phyloP scores from a whole-genome alignment of 2,113 vertebrate genomes.

The Sprattus sprattus region DNA sequence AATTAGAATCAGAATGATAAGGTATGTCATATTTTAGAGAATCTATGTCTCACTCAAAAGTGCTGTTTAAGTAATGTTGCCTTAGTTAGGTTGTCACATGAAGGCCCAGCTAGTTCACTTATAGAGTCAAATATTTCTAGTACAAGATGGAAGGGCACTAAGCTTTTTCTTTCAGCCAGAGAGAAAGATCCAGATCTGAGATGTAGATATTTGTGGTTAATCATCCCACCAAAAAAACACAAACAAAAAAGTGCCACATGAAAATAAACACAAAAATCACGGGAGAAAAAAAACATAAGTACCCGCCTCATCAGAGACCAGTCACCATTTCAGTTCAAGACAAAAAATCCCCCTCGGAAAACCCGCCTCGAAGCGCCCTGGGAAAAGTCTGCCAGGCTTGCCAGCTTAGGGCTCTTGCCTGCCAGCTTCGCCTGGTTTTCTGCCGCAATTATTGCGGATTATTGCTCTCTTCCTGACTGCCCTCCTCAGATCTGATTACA shows the following conservation, averaged over 20 bases:
- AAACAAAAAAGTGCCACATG: neutral
- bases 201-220: neutral
- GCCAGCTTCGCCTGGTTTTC: neutral
- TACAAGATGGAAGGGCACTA: no score
- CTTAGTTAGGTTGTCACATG: neutral
- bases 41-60: neutral
- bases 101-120: neutral
- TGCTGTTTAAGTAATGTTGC: no score
- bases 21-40: neutral
- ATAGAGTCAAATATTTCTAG: neutral
- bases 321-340: neutral
- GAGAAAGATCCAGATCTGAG: neutral
- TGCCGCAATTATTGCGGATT: conserved; percentile 5
- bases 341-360: neutral
- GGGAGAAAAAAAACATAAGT: neutral
- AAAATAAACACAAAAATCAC: neutral
- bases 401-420: neutral
- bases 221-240: neutral
- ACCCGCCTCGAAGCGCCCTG: neutral
- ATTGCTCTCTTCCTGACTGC: neutral
- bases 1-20: neutral
- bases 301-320: neutral
- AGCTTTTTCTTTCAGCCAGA: neutral
- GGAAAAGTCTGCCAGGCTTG: neutral
- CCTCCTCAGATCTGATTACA: conserved; percentile 7